phyloP scores from a whole-genome alignment of 64 coral and sea anemone genomes.

The Orbicella faveolata region DNA sequence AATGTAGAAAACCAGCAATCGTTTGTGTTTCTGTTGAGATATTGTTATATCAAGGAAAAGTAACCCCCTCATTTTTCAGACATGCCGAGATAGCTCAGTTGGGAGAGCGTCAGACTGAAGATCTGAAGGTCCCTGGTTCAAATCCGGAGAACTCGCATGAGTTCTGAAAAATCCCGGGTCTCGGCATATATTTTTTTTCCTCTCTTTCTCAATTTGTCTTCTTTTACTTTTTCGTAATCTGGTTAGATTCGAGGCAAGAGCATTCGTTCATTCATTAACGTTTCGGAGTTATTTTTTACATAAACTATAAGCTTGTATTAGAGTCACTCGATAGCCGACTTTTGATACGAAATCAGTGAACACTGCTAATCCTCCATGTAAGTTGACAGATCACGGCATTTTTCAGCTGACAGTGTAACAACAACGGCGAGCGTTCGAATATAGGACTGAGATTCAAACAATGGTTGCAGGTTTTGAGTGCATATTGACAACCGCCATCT shows the following conservation, averaged over 20 bases:
- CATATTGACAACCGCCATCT: neutral
- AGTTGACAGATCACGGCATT: too few species aligned
- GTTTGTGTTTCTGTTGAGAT: neutral
- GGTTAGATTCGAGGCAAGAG: too few species aligned
- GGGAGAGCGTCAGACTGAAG: constrained; percentile 99
- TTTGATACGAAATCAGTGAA: too few species aligned
- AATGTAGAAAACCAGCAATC: neutral
- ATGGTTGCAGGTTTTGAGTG: neutral
- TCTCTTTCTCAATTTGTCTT: neutral
- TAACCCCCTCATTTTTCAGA: neutral
- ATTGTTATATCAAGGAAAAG: neutral
- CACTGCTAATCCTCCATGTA: too few species aligned
- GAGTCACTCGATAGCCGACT: too few species aligned
- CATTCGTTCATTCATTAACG: too few species aligned
- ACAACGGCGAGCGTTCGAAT: too few species aligned
- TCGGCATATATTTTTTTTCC: constrained; percentile 56
- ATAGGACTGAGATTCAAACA: too few species aligned
- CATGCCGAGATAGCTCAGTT: constrained; percentile 97
- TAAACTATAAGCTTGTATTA: too few species aligned
- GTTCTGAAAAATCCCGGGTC: constrained; percentile 90
- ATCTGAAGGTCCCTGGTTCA: constrained; percentile 99
- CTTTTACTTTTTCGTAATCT: neutral
- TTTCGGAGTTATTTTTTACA: too few species aligned
- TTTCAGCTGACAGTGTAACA: too few species aligned
- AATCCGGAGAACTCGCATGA: constrained; percentile 85